phyloP scores from a whole-genome alignment of 1,140 invertebrate species.

The Varroa destructor region DNA sequence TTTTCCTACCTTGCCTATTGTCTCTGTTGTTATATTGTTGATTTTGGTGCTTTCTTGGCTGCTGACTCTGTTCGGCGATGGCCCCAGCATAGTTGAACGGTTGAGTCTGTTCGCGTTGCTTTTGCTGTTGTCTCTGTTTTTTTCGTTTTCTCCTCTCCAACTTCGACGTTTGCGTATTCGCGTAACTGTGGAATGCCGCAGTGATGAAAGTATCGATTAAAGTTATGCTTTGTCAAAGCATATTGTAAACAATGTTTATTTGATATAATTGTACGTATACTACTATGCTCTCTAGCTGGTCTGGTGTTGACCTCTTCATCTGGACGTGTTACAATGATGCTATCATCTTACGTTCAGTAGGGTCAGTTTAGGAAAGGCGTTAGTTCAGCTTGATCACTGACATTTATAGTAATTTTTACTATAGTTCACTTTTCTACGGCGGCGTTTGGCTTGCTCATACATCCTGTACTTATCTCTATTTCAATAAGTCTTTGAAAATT shows the following conservation, averaged over 20 bases:
- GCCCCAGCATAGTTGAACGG: slow-evolving; percentile 1
- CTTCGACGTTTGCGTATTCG: not conserved
- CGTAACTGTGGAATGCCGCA: not conserved
- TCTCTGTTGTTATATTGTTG: not conserved
- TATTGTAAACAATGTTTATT: not conserved
- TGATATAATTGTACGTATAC: not conserved
- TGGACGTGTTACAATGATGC: not conserved
- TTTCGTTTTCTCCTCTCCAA: not conserved
- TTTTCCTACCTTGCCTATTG: not conserved
- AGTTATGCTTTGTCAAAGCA: no score
- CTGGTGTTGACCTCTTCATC: no score
- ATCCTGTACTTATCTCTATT: no score
- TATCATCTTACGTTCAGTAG: not conserved
- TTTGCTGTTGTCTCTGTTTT: not conserved
- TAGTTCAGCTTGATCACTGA: no score
- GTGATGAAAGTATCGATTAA: not conserved
- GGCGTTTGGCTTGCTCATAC: no score
- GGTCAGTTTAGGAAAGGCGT: not conserved
- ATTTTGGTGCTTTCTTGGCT: not conserved
- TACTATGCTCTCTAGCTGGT: not conserved
- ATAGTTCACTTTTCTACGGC: no score
- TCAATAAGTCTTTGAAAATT: no score
- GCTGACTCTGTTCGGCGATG: not conserved
- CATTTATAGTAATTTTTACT: no score
- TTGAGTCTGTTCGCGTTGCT: no score